phyloP scores from a whole-genome alignment of 2,113 vertebrate species.

The Bubo bubo region DNA sequence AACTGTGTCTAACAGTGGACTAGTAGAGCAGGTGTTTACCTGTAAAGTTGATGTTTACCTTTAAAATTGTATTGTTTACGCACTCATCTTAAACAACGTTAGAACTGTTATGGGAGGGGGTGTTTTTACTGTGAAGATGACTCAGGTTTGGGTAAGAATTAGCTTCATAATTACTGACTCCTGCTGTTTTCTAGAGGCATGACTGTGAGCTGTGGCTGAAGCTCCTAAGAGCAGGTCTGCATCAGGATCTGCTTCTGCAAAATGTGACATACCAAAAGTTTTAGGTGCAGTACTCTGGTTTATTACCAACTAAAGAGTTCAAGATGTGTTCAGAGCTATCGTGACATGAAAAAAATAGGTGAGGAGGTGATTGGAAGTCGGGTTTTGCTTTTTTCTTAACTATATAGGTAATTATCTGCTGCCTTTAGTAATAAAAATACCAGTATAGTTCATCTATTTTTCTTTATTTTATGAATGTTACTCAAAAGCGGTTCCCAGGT shows the following conservation, averaged over 20 bases:
- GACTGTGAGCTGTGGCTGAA: neutral
- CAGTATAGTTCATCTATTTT: neutral
- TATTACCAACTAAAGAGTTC: neutral
- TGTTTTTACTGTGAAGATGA: neutral
- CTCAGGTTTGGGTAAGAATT: neutral
- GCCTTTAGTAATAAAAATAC: neutral
- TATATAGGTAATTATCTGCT: neutral
- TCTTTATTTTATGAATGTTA: neutral
- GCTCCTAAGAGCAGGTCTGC: neutral
- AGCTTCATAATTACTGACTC: neutral
- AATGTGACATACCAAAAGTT: neutral
- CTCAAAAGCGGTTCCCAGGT: neutral
- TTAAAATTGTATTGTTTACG: neutral
- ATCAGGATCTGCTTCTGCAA: neutral
- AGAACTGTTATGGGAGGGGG: neutral
- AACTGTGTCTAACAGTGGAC: neutral
- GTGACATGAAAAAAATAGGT: neutral
- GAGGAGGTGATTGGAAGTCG: neutral
- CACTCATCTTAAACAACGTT: neutral
- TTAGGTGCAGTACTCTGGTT: neutral
- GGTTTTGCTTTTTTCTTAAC: neutral
- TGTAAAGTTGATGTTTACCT: neutral
- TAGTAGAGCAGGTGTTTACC: neutral
- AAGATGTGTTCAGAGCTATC: neutral
- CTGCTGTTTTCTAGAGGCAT: neutral